Evolutionary conservation across 2,113 vertebrate species (phyloP), one percentile per base, ranked within the genome.

Genomic region (Aramus guarauna): DNA sequence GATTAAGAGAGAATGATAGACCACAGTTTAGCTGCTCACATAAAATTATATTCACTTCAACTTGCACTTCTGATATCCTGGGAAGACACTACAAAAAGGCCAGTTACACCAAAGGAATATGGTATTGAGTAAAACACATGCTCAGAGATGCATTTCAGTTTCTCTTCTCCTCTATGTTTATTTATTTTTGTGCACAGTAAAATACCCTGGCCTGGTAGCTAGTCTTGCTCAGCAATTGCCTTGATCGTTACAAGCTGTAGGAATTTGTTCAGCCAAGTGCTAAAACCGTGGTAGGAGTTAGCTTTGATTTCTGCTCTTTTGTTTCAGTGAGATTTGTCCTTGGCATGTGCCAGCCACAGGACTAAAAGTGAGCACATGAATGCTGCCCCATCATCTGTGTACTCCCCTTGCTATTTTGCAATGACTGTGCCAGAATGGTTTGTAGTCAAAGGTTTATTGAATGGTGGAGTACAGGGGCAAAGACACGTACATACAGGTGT

Each of bases 401-500:
- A 55, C 37, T 23, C 3, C 16, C 21, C 39, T 60, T 82, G 20
- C 13, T 72, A 2, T 43, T 81, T 37, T 24, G 22, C 74, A 53
- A 1, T 37, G 26, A 52, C 45, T 43, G 53, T 22, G 63, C 30
- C 52, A 23, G 39, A 59, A 30, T 2, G 2, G 19, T 62, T 24
- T 48, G 76, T 39, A 29, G 20, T 34, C 34, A 48, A 26, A 50
- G 11, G 36, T 66, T 55, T 67, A 32, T 43, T 22, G 23, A 77
- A n/a, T 12, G 20, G 29, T 20, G 30, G 27, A 56, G 8, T 6
- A 23, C 12, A 22, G 53, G 22, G 15, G 8, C 52, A 71, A 11
- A 34, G 26, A 43, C 58, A 56, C 3, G 1, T 34, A 50, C 50
- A 39, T 18, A 9, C 22, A 27, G 1, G 0, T 8, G 6, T 36